Evolutionary conservation across 2,113 vertebrate species (phyloP), one percentile per base, ranked within the genome.

Genomic region (Toxostoma redivivum): DNA sequence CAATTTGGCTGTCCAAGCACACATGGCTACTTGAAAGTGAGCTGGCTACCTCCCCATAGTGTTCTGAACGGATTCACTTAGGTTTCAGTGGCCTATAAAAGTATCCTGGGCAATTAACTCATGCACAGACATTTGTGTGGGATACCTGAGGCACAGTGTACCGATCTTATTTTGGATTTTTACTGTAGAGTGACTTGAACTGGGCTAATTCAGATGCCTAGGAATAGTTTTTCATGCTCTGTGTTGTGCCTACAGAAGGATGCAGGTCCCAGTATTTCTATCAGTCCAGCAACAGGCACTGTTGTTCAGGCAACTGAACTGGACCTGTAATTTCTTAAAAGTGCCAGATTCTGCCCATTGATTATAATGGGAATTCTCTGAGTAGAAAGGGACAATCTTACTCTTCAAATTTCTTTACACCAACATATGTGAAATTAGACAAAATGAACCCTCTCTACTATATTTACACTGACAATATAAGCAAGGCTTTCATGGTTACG

Each of bases 241-340:
- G 0, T 40, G 4, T 37, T 57, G 20, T 57, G 19, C 8, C 31
- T 85, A 47, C 1, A 1, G 20, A 74, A 45, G 15, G 15, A 20
- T 82, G 33, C 14, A 44, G 12, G 12, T 58, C 28, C 79, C 47
- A 57, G 24, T 11, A 51, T 57, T 88, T 88, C 72, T 35, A 12
- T 48, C 24, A 47, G 42, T 65, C 67, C 48, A 8, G 7, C 25
- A 65, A 15, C 3, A 47, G 19, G 14, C 11, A 60, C 10, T 18
- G 51, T 5, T 19, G 11, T 61, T 81, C 64, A 86, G 44, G 11
- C 28, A 84, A 37, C 21, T 33, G 31, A 61, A 56, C 21, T 19
- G 27, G 38, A 44, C 13, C 20, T 81, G 37, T 19, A 15, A n/a
- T 84, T 87, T 73, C 45, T 21, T 78, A 60, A 60, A 60, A 77